Evolutionary conservation across 2,888 invertebrate genomes (phyloP).

Genomic region (Acanthoscelides obtectus): DNA sequence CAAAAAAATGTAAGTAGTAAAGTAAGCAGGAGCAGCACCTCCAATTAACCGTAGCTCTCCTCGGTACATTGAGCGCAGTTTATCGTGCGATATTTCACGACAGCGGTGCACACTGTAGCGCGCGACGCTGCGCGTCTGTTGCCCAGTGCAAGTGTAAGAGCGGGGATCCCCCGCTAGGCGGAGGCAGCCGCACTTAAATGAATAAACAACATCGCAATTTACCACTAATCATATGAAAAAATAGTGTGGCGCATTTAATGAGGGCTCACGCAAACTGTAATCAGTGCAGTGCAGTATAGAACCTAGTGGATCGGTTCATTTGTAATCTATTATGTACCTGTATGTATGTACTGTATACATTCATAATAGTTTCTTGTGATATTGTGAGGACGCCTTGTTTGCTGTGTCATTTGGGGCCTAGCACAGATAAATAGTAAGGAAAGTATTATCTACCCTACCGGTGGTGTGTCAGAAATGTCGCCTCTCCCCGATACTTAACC

Average conservation of each 20-base stretch:
- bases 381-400: too few relatives aligned
- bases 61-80: background rate
- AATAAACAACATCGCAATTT: constrained; percentile 17
- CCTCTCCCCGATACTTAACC: too few relatives aligned
- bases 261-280: constrained; percentile 21
- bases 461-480: too few relatives aligned
- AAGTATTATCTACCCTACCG: too few relatives aligned
- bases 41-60: background rate
- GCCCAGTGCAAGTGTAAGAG: background rate
- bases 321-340: background rate
- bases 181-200: constrained; percentile 10
- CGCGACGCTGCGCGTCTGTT: background rate
- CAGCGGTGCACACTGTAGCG: background rate
- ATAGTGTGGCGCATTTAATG: constrained; percentile 13
- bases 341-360: too few relatives aligned
- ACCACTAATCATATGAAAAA: constrained; percentile 19
- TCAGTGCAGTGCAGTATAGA: background rate
- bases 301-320: background rate
- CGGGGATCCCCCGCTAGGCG: background rate
- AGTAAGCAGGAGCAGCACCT: background rate
- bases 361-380: too few relatives aligned
- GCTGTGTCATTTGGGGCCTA: too few relatives aligned
- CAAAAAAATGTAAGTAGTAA: background rate
- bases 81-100: background rate
- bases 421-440: too few relatives aligned